Base-by-base conservation (phyloP, 2,888 invertebrate species). In the Drosophila hamatofila region DNA sequence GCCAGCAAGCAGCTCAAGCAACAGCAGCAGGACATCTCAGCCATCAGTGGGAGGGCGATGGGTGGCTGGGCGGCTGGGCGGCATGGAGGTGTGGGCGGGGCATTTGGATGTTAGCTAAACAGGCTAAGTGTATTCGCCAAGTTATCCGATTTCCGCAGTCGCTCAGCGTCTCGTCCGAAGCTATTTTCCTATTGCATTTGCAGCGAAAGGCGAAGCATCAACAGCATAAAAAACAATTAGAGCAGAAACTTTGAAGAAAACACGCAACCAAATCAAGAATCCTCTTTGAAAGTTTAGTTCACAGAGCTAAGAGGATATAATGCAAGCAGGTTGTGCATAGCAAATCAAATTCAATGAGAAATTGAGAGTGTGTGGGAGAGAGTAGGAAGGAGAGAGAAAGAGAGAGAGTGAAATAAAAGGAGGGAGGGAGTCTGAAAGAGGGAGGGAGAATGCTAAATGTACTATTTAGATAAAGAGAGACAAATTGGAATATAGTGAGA, bases 151-250 rank as follows among this genome's bases (percentile, higher is more conserved):
- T 74, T 63, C 51, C 58, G 57, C 56, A 33, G 30, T 42, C 58
- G 41, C 57, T 58, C 52, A 62, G 58, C 60, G 51, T 52, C 55
- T 33, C 39, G 56, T 60, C 63, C 16, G 30, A 56, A 33, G 52
- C 35, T n/a, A 64, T 64, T 71, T 51, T 51, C 14, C 52, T 14
- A 48, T 33, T 46, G 56, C 58, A 30, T 18, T 14, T 16, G 39
- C 55, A 39, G 61, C 55, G 23, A 60, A 37, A 52, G 27, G 63
- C 8, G 48, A 16, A 16, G 60, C 54, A n/a, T 25, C 27, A 54
- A n/a, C 39, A 54, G 12, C 54, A 54, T 54, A 41, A 52, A 74
- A 74, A 75, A 69, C 75, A 75, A 75, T 75, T 75, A 75, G 60
- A 59, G 62, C 57, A 33, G 27, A 41, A 46, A 70, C 63, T 59